These are phyloP conservation scores for Trachops cirrhosus DNA, from an alignment of 2,797 vertebrate genomes.

Conservation along the genomic window DNA sequence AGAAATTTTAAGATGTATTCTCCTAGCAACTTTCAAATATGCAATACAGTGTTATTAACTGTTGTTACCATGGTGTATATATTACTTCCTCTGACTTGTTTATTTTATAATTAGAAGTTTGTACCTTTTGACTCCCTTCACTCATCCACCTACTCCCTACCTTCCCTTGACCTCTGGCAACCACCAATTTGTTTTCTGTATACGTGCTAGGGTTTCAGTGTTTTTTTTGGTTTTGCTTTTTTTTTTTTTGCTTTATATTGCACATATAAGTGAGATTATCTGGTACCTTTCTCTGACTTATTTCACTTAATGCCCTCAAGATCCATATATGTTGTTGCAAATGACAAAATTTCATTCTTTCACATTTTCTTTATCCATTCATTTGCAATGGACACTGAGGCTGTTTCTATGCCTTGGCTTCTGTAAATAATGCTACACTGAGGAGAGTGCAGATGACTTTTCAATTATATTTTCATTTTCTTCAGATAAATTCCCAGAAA, in stretches of 20 bases:
- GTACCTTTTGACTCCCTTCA: not conserved
- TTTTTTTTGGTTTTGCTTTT: not conserved
- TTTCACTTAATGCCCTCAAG: not conserved
- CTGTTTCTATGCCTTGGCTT: not conserved
- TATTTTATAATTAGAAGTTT: not conserved
- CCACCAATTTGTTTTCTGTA: not conserved
- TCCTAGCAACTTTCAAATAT: not conserved
- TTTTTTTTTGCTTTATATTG: not conserved
- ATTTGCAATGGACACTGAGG: not conserved
- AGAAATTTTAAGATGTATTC: not conserved
- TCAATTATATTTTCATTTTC: not conserved
- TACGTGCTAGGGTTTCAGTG: not conserved
- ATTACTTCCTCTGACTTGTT: not conserved
- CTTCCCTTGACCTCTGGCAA: not conserved
- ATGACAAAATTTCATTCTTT: not conserved
- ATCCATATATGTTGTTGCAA: not conserved
- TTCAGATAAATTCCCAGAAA: not conserved
- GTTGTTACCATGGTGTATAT: not conserved
- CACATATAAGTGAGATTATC: not conserved
- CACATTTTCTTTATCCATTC: not conserved
- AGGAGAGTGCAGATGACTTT: not conserved
- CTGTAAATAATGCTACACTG: not conserved
- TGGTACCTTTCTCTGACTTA: not conserved
- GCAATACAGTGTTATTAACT: not conserved
- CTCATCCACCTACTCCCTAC: not conserved